Percentiles rank a stretch among this genome's conserved stretches.
These are phyloP conservation scores for Hypena proboscidalis DNA, from an alignment of 2,888 invertebrate species.

Conservation along the genomic window DNA sequence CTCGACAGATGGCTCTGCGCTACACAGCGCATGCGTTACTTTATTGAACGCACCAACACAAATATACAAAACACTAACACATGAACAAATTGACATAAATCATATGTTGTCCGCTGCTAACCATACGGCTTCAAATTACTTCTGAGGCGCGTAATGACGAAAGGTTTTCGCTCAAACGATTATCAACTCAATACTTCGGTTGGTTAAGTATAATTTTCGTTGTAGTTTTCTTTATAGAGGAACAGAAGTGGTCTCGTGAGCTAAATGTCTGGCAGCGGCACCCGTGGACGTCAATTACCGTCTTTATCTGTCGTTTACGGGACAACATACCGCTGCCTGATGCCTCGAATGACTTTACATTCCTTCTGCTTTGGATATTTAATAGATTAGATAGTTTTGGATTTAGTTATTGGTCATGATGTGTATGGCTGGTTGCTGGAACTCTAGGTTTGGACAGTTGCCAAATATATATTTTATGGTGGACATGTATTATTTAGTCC, in stretches of 20 bases:
- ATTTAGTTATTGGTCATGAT: constrained; percentile 12
- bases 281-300: constrained; percentile 76
- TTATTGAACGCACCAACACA: constrained; percentile 75
- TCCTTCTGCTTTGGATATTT: constrained; percentile 30
- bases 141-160: constrained; percentile 74
- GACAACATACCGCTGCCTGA: constrained; percentile 40
- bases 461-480: no score
- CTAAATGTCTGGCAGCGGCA: constrained; percentile 67
- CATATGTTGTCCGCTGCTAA: constrained; percentile 75
- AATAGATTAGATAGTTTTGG: constrained; percentile 5
- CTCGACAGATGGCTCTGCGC: constrained; percentile 79
- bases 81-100: constrained; percentile 66
- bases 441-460: no score
- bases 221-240: constrained; percentile 31
- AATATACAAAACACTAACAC: constrained; percentile 34
- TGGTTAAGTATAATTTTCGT: constrained; percentile 39
- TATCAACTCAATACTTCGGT: constrained; percentile 35
- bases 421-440: background rate
- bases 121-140: constrained; percentile 80
- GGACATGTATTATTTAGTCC: no score
- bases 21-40: constrained; percentile 71
- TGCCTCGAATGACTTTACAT: constrained; percentile 36
- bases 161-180: constrained; percentile 44
- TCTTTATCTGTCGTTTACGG: constrained; percentile 63
- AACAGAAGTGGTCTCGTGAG: constrained; percentile 66